Evolutionary conservation across 30 jellyfish, hydroid and myxozoan genomes (phyloP), one percentile per base, ranked within the genome.

Genomic region (Turritopsis rubra): DNA sequence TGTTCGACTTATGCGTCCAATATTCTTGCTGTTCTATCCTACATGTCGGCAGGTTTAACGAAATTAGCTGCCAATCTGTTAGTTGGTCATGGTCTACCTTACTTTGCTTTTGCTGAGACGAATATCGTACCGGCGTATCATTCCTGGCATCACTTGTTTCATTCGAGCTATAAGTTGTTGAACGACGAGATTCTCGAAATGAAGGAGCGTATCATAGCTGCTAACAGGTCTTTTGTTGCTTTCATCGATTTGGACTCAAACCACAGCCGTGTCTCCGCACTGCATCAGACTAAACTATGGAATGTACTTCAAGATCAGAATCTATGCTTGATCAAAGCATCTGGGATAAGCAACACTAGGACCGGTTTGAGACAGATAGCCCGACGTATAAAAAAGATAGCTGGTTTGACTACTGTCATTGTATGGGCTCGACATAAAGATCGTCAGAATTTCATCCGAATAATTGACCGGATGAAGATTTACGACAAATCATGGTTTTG

Each of bases 401-500:
- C 28, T 24, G 41, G 41, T 29, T n/a, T 30, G 60, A 52, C 20
- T 65, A 29, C 18, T 9, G 17, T 29, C 1, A 29, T 74, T 16
- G 82, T 74, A 16, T 74, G 82, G 82, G 24, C 65, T 21, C 26
- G 41, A 13, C 52, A 29, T 9, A n/a, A 74, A 21, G 82, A 16
- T 0, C 28, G 82, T 20, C 20, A 74, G 26, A 23, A 1, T 8
- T 30, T 74, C 65, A 74, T 74, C 41, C 73, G 24, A n/a, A 21
- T 24, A 74, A 30, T 74, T 24, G 82, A 74, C 82, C 7, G 9
- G 8, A 29, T 24, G 41, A 74, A 74, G 82, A 74, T 74, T 52
- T 29, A 74, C n/a, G 82, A 74, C 27, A 74, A 74, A 74, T 16
- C 26, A 23, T 74, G 82, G 82, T 74, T n/a, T 74, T 74, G 54